Evolutionary conservation across 2,888 invertebrate species (phyloP).

Genomic region (Mesorhabditis belari): DNA sequence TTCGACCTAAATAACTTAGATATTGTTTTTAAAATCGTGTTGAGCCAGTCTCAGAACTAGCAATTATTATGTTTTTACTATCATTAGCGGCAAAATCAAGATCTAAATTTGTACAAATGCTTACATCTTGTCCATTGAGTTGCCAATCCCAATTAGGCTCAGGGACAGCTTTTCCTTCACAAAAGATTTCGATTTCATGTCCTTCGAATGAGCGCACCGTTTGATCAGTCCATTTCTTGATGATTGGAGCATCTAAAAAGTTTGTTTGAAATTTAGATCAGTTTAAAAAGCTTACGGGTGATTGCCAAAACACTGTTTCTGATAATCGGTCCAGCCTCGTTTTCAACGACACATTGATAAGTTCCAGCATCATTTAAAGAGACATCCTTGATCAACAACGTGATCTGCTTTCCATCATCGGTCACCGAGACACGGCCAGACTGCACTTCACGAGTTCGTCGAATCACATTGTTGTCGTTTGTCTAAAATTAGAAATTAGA

Average conservation of each 20-base stretch:
- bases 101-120: neutral
- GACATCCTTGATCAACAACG: slow-evolving; percentile 25
- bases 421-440: slow-evolving; percentile 14
- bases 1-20: slow-evolving; percentile 16
- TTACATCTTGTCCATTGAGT: slow-evolving; percentile 22
- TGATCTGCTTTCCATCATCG: slow-evolving; percentile 18
- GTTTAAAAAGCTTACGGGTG: slow-evolving; percentile 20
- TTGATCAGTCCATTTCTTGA: slow-evolving; percentile 19
- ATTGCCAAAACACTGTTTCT: slow-evolving; percentile 23
- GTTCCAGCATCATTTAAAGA: slow-evolving; percentile 32
- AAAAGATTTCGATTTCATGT: slow-evolving; percentile 23
- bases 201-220: slow-evolving; percentile 22
- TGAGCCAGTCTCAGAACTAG: too few relatives aligned
- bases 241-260: slow-evolving; percentile 24
- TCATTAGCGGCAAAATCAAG: too few relatives aligned
- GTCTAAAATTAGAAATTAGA: too few relatives aligned
- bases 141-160: slow-evolving; percentile 31
- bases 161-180: slow-evolving; percentile 36
- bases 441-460: slow-evolving; percentile 6
- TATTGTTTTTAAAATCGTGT: too few relatives aligned
- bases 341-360: slow-evolving; percentile 34
- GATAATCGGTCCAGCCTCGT: slow-evolving; percentile 33
- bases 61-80: too few relatives aligned
- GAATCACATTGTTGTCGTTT: too few relatives aligned
- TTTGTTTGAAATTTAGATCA: neutral